Base-by-base conservation (phyloP, 2,113 vertebrate genomes). In the Syrrhaptes paradoxus region DNA sequence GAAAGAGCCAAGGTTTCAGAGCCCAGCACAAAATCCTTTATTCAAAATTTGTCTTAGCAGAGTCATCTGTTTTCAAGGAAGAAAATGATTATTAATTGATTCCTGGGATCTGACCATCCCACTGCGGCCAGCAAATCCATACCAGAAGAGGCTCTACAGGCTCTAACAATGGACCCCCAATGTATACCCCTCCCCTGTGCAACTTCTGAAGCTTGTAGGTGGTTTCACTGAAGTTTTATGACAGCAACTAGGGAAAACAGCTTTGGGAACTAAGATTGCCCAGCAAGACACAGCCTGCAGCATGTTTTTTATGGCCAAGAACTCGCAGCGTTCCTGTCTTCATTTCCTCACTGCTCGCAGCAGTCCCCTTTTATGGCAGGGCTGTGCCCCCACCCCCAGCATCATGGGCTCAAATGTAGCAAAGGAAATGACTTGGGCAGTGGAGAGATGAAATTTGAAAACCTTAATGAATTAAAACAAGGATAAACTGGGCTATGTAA, bases 221-320 rank as follows among this genome's bases (percentile, higher is more conserved):
- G 65, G 81, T 89, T 94, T 88, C 85, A 74, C 75, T 58, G 52
- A 89, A 58, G 52, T 93, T 96, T 96, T 95, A 94, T 92, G 93
- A 72, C 90, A 81, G 84, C 92, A 91, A 10, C 38, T 59, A 52
- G 72, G 70, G 79, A 61, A 94, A 95, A 95, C 91, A 84, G 11
- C 88, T 85, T 94, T 81, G 88, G 68, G 52, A 94, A 88, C 79
- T 86, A 36, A 24, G 65, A 61, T 32, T 86, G 41, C 76, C 63
- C 72, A 93, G 79, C 87, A 95, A 94, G 96, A 96, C 79, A 84
- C 61, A 95, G 90, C 96, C 87, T 95, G 93, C 72, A 84, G 96
- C 79, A 43, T 67, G 68, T 31, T 93, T 97, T 97, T 97, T 96
- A 96, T 95, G 95, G 61, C 93, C 31, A 66, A 93, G 88, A 70